These are phyloP conservation scores for Holocentrus rufus DNA, from an alignment of 2,797 vertebrate species.

Conservation along the genomic window DNA sequence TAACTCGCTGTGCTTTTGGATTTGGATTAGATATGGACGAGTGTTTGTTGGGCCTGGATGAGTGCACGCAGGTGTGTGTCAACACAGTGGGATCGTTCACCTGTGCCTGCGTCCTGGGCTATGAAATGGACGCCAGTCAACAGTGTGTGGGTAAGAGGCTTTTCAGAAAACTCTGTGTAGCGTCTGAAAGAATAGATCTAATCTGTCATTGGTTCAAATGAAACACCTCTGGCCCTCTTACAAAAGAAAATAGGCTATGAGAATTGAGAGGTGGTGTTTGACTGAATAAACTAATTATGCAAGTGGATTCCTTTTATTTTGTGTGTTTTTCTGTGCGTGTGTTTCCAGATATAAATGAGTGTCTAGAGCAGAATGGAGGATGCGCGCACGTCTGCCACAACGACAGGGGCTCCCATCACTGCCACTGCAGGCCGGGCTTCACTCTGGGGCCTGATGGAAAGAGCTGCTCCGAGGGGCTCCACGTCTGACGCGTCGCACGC, in stretches of 20 bases:
- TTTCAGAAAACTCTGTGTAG: too few species aligned
- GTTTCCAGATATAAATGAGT: background rate
- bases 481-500: conserved; percentile 47
- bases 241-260: too few species aligned
- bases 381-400: conserved; percentile 68
- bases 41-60: conserved; percentile 66
- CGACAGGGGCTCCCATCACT: conserved; percentile 58
- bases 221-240: too few species aligned
- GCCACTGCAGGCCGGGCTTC: conserved; percentile 44
- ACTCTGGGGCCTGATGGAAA: conserved; percentile 14
- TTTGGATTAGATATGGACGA: conserved; percentile 61
- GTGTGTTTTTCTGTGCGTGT: conserved; percentile 25
- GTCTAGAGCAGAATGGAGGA: conserved; percentile 42
- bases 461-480: conserved; percentile 2
- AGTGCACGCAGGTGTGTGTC: conserved; percentile 62
- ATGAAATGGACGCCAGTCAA: conserved; percentile 16
- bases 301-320: too few species aligned
- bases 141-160: conserved; percentile 11
- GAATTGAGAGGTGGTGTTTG: too few species aligned
- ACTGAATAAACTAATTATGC: too few species aligned
- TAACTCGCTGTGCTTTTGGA: conserved; percentile 29
- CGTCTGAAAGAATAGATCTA: too few species aligned
- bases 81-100: background rate
- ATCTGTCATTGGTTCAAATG: too few species aligned
- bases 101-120: conserved; percentile 38